Base-by-base conservation (phyloP, 2,888 invertebrate genomes). In the Ochropacha duplaris region DNA sequence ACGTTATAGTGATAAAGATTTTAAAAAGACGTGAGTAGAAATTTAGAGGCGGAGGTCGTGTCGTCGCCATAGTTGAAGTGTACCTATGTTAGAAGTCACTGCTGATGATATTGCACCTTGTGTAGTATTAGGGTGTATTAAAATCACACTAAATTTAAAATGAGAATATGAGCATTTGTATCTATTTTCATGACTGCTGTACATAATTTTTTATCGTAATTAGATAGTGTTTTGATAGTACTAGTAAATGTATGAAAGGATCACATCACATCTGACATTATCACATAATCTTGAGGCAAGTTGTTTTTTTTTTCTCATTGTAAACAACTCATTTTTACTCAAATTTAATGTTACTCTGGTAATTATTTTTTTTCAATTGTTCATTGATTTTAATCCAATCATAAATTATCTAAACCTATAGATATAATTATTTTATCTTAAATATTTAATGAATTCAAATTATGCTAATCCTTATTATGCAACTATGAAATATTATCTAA, bases 51-150 rank as follows among this genome's bases (percentile, higher is more conserved):
- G 74, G 77, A 85, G 72, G 75, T 79, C 64, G 73, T 74, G 70
- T 81, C 79, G 86, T 89, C 88, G 88, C 89, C 90, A 90, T 88
- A 87, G 86, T 86, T 85, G 81, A 84, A 77, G 79, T 82, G 79
- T 81, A 84, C 79, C 78, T 83, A 79, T 79, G 73, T 83, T 86
- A 79, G 82, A 81, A 89, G 82, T 87, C 85, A 83, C 83, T 81
- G 31, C 31, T 31, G 31, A 2, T 31, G 79, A 58, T 64, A 55
- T 74, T 85, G 79, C 84, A 81, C 74, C 71, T 81, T 86, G 86
- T 79, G 82, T 86, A 85, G 81, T 84, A 77, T 78, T 84, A 82
- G 83, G 82, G 83, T 85, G 78, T 84, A 84, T 79, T n/a, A n/a
- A n/a, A n/a, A 80, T 78, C 72, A 68, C 72, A 68, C 77, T 72